These are phyloP conservation scores for Drosophila setosimentum DNA, from an alignment of 2,888 invertebrate genomes.

Conservation along the genomic window DNA sequence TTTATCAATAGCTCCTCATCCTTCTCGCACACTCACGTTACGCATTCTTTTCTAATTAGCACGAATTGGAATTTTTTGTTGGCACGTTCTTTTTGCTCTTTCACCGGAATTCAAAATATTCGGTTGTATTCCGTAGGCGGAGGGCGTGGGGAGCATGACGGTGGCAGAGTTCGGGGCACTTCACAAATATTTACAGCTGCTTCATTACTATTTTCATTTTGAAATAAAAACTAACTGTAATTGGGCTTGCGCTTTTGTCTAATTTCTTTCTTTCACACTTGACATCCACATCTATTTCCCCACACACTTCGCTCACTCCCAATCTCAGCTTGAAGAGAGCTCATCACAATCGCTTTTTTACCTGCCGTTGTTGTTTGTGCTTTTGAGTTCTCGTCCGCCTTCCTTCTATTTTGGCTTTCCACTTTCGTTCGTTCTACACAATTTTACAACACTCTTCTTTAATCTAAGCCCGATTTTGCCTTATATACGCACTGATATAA, in stretches of 20 bases:
- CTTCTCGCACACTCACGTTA: conserved; percentile 41
- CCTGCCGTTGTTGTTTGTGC: conserved; percentile 66
- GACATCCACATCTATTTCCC: conserved; percentile 51
- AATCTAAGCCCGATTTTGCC: conserved; percentile 27
- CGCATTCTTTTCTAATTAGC: conserved; percentile 75
- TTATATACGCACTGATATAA: conserved; percentile 15
- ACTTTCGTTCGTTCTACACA: conserved; percentile 58
- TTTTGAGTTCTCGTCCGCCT: conserved; percentile 61
- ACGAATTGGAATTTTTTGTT: conserved; percentile 58
- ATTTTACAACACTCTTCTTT: conserved; percentile 68
- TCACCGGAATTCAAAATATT: conserved; percentile 39
- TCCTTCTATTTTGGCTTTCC: conserved; percentile 56
- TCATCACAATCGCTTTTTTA: conserved; percentile 47
- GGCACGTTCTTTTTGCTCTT: conserved; percentile 55
- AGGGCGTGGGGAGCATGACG: neutral
- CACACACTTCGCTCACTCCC: conserved; percentile 33
- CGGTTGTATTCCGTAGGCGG: neutral
- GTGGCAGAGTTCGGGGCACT: conserved; percentile 21
- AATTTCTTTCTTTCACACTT: conserved; percentile 60
- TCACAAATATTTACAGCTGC: conserved; percentile 28
- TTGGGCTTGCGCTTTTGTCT: conserved; percentile 46
- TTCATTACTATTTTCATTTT: conserved; percentile 39
- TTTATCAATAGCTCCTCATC: conserved; percentile 42
- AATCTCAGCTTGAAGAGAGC: conserved; percentile 47
- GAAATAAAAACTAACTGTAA: conserved; percentile 72